phyloP scores from a whole-genome alignment of 2,888 invertebrate genomes.

The Cremastinae sp. region DNA sequence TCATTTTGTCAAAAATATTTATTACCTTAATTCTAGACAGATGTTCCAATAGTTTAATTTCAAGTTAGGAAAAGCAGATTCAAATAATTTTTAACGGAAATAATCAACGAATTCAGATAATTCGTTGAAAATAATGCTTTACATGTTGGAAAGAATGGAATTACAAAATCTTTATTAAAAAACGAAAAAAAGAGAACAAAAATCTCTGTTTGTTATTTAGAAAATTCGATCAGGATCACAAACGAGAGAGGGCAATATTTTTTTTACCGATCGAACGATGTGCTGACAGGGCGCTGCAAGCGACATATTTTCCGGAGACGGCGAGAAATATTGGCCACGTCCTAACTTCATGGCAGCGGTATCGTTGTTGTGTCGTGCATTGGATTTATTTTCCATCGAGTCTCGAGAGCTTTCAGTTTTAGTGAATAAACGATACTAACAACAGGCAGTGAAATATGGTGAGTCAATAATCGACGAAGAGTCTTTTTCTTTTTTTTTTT shows the following conservation, averaged over 20 bases:
- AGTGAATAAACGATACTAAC: constrained; percentile 49
- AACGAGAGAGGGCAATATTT: constrained; percentile 28
- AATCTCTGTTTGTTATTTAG: no score
- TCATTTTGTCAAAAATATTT: no score
- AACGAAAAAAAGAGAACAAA: no score
- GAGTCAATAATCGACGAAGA: constrained; percentile 50
- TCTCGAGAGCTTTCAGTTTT: constrained; percentile 25
- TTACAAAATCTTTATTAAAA: no score
- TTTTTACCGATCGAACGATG: no score
- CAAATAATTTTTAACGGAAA: no score
- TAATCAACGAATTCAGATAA: no score
- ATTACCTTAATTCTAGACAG: no score
- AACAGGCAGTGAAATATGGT: constrained; percentile 68
- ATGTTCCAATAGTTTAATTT: no score
- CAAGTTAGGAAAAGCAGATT: no score
- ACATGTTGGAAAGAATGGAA: no score
- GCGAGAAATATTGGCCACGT: constrained; percentile 70
- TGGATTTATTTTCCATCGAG: constrained; percentile 45
- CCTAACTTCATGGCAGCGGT: constrained; percentile 73
- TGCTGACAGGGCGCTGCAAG: constrained; percentile 46
- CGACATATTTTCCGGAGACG: constrained; percentile 50
- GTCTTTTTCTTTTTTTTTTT: not conserved
- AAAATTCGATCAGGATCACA: not conserved
- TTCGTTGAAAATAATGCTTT: no score
- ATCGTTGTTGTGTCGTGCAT: constrained; percentile 67